These are phyloP conservation scores for Gryllus longicercus DNA, from an alignment of 2,888 invertebrate species.

Conservation along the genomic window DNA sequence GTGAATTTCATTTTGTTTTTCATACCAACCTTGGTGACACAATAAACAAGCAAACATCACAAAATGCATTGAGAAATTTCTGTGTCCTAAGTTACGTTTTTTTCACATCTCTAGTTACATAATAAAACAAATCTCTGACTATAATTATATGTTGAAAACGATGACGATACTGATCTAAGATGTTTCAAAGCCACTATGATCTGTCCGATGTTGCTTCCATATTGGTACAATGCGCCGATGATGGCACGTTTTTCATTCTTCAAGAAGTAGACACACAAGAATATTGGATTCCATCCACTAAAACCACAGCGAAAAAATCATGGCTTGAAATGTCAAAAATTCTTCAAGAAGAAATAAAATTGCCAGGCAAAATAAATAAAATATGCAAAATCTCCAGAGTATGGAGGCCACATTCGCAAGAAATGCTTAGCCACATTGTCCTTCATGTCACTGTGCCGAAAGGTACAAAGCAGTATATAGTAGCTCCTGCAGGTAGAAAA, in stretches of 20 bases:
- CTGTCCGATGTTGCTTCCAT: background rate
- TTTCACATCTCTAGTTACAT: no score
- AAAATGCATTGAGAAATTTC: no score
- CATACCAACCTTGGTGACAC: no score
- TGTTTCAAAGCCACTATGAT: background rate
- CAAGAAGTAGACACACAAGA: conserved; percentile 4
- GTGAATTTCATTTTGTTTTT: no score
- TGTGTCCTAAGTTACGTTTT: no score
- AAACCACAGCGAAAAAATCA: background rate
- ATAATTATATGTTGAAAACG: background rate
- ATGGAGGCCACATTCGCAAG: background rate
- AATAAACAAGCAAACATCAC: no score
- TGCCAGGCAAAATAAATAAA: background rate
- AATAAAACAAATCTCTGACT: background rate
- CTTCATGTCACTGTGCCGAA: background rate
- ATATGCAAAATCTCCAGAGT: background rate
- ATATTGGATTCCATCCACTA: background rate
- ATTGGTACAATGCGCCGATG: background rate
- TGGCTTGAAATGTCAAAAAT: background rate
- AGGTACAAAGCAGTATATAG: background rate
- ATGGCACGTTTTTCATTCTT: background rate
- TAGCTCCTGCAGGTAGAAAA: background rate
- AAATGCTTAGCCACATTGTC: background rate
- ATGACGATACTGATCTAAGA: background rate
- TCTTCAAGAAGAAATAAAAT: background rate